Evolutionary conservation across 2,888 invertebrate genomes (phyloP).

Genomic region (Blera fallax): DNA sequence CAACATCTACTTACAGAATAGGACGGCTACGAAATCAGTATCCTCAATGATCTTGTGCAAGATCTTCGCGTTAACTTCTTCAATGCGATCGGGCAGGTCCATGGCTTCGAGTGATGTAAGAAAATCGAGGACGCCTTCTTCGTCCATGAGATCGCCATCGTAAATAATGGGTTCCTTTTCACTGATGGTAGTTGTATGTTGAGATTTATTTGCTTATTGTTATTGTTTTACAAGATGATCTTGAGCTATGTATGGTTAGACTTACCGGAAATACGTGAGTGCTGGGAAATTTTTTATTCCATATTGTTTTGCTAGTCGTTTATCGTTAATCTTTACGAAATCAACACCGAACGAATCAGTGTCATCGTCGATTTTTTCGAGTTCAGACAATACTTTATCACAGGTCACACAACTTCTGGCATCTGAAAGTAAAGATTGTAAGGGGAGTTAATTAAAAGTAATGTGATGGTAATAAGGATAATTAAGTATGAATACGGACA

Average conservation of each 20-base stretch:
- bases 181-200: constrained; percentile 81
- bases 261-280: constrained; percentile 92
- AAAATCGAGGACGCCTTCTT: constrained; percentile 95
- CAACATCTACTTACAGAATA: constrained; percentile 92
- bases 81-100: constrained; percentile 96
- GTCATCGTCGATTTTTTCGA: constrained; percentile 97
- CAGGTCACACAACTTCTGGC: constrained; percentile 95
- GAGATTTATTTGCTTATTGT: neutral
- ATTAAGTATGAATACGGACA: no score
- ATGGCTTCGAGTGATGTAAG: constrained; percentile 96
- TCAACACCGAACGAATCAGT: constrained; percentile 96
- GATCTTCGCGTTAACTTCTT: constrained; percentile 96
- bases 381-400: constrained; percentile 94
- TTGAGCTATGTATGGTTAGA: neutral
- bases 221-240: neutral
- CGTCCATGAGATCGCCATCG: constrained; percentile 98
- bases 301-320: constrained; percentile 97
- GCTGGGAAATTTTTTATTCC: constrained; percentile 98
- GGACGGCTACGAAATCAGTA: constrained; percentile 94
- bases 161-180: constrained; percentile 98
- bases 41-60: constrained; percentile 94
- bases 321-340: constrained; percentile 98
- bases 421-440: constrained; percentile 85
- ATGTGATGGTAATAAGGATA: no score
- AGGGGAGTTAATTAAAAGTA: no score